Percentiles rank a stretch among this genome's conserved stretches.
Evolutionary conservation across 2,888 invertebrate species (phyloP).

Genomic region (Cerastoderma edule): DNA sequence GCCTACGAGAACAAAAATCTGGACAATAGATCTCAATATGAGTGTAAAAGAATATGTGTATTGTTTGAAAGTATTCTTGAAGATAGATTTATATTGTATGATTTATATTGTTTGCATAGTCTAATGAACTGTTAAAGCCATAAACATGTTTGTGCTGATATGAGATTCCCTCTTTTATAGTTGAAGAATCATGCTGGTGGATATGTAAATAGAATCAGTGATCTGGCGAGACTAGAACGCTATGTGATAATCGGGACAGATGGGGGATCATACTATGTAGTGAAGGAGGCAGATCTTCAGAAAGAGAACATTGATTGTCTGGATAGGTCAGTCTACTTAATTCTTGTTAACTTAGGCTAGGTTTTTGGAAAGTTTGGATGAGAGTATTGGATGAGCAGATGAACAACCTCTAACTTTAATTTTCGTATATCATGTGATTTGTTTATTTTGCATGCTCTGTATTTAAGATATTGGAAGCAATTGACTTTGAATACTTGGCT

Average conservation of each 20-base stretch:
- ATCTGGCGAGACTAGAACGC: slow-evolving; percentile 78
- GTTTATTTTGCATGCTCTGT: not conserved
- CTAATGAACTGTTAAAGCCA: too few species aligned
- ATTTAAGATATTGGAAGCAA: too few species aligned
- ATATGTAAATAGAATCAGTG: slow-evolving; percentile 74
- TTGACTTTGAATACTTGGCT: too few species aligned
- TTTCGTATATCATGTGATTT: not conserved
- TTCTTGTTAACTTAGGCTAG: not conserved
- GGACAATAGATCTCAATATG: too few species aligned
- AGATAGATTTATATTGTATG: too few species aligned
- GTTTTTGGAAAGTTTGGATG: too few species aligned
- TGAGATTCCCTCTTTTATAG: slow-evolving; percentile 17
- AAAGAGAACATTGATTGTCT: slow-evolving; percentile 77
- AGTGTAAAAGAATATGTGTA: too few species aligned
- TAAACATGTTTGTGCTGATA: not conserved
- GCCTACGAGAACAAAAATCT: too few species aligned
- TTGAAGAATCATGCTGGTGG: slow-evolving; percentile 42
- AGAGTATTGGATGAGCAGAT: not conserved
- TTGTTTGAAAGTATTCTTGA: too few species aligned
- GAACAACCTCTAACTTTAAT: not conserved
- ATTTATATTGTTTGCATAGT: too few species aligned
- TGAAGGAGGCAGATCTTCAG: slow-evolving; percentile 73
- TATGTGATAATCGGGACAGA: slow-evolving; percentile 81
- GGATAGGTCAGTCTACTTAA: slow-evolving; percentile 40
- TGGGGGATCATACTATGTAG: slow-evolving; percentile 79